Evolutionary conservation across 1,140 invertebrate species (phyloP).

Genomic region (Monochamus saltuarius): DNA sequence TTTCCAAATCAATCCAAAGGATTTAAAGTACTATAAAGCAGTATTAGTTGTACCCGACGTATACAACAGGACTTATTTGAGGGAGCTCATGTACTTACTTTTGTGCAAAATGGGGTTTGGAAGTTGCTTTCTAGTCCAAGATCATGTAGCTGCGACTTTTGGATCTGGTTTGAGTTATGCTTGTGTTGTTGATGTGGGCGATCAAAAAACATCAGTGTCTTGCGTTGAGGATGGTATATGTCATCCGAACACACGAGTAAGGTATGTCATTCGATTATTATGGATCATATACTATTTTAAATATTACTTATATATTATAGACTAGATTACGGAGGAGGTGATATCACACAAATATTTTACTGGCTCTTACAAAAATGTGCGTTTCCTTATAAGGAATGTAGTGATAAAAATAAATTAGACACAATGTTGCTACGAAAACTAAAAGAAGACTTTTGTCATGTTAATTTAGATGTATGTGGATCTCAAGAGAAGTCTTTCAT

Average conservation of each 20-base stretch:
- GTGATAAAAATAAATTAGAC: slow-evolving; percentile 68
- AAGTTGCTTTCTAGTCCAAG: slow-evolving; percentile 81
- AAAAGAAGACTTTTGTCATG: slow-evolving; percentile 89
- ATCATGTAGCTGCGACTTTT: slow-evolving; percentile 92
- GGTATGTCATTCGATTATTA: slow-evolving; percentile 4
- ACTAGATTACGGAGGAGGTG: slow-evolving; percentile 87
- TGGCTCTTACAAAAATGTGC: slow-evolving; percentile 85
- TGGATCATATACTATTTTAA: slow-evolving; percentile 43
- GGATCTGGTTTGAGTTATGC: slow-evolving; percentile 88
- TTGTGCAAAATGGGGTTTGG: slow-evolving; percentile 84
- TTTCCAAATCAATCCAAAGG: slow-evolving; percentile 73
- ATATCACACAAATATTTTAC: slow-evolving; percentile 82
- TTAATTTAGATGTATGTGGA: slow-evolving; percentile 86
- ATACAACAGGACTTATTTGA: slow-evolving; percentile 84
- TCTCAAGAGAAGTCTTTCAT: slow-evolving; percentile 77
- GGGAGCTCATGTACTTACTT: slow-evolving; percentile 80
- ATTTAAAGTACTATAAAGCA: slow-evolving; percentile 81
- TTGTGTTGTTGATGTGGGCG: slow-evolving; percentile 93
- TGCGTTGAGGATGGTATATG: slow-evolving; percentile 97
- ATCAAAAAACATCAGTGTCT: slow-evolving; percentile 92
- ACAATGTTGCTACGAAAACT: slow-evolving; percentile 76
- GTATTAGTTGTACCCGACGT: slow-evolving; percentile 90
- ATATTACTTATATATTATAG: slow-evolving; percentile 36
- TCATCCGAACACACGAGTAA: slow-evolving; percentile 78
- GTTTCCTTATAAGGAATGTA: slow-evolving; percentile 83